Conservation (phyloP, 2,888 invertebrate genomes). For the Erannis defoliaria region DNA sequence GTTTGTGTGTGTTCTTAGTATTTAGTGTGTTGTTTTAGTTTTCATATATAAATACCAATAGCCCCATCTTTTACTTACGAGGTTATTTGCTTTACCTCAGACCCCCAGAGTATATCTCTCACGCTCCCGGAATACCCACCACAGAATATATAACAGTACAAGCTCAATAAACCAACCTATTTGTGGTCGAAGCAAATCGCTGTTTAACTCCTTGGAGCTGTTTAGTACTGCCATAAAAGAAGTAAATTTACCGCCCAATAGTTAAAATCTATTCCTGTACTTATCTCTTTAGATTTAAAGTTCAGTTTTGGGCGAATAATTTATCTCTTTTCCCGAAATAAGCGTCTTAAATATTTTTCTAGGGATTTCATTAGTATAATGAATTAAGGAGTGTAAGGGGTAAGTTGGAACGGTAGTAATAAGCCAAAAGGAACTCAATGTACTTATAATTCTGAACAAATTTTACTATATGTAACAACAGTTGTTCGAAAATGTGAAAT, state of each 20-base stretch:
- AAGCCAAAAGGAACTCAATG: too few relatives aligned
- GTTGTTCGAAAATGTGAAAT: too few relatives aligned
- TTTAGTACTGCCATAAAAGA: conserved; percentile 73
- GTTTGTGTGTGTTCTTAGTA: too few relatives aligned
- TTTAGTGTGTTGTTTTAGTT: too few relatives aligned
- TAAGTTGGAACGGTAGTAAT: too few relatives aligned
- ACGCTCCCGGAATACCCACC: conserved; percentile 11
- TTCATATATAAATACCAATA: conserved; percentile 12
- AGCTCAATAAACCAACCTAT: conserved; percentile 62
- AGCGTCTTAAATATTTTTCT: conserved; percentile 30
- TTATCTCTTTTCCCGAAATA: conserved; percentile 15
- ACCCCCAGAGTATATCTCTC: not conserved
- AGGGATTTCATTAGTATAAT: conserved; percentile 39
- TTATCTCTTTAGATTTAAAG: conserved; percentile 36
- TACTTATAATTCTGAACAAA: too few relatives aligned
- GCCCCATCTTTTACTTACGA: conserved; percentile 13
- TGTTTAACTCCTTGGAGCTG: conserved; percentile 74
- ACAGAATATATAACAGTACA: conserved; percentile 1
- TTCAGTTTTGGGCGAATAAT: conserved; percentile 28
- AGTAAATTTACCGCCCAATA: conserved; percentile 67
- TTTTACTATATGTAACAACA: too few relatives aligned
- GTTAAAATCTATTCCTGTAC: conserved; percentile 70
- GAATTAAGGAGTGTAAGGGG: conserved; percentile 38
- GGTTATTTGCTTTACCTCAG: conserved; percentile 19
- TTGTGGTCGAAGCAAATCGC: conserved; percentile 73